phyloP scores from a whole-genome alignment of 1,140 invertebrate species.

The Pseudomyrmex pallidus region DNA sequence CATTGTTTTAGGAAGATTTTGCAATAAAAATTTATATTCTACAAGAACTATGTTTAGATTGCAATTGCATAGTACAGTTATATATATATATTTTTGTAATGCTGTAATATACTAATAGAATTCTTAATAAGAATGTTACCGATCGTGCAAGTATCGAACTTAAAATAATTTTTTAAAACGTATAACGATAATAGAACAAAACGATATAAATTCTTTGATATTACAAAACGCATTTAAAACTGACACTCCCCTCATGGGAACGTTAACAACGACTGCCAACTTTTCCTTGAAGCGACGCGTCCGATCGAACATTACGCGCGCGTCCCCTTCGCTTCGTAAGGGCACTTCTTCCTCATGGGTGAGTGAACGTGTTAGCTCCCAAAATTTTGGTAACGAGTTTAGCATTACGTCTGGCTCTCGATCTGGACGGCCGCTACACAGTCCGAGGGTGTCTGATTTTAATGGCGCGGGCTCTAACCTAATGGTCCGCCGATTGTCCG shows the following conservation, averaged over 20 bases:
- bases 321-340: slow-evolving; percentile 38
- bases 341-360: slow-evolving; percentile 72
- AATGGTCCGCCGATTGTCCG: slow-evolving; percentile 79
- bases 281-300: slow-evolving; percentile 21
- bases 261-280: neutral
- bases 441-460: slow-evolving; percentile 81
- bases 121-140: too few species aligned
- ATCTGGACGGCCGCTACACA: slow-evolving; percentile 44
- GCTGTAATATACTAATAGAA: too few species aligned
- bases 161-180: too few species aligned
- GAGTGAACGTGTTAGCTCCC: slow-evolving; percentile 73
- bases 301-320: neutral
- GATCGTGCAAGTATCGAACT: too few species aligned
- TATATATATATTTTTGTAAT: too few species aligned
- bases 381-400: slow-evolving; percentile 80
- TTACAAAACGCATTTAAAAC: too few species aligned
- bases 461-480: slow-evolving; percentile 78
- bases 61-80: too few species aligned
- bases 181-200: neutral
- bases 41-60: too few species aligned
- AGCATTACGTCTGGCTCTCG: slow-evolving; percentile 70
- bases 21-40: too few species aligned
- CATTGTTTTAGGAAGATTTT: too few species aligned
- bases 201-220: too few species aligned
- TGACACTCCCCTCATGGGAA: neutral